Conservation (phyloP, 1,140 invertebrate genomes). For the Sitophilus oryzae region DNA sequence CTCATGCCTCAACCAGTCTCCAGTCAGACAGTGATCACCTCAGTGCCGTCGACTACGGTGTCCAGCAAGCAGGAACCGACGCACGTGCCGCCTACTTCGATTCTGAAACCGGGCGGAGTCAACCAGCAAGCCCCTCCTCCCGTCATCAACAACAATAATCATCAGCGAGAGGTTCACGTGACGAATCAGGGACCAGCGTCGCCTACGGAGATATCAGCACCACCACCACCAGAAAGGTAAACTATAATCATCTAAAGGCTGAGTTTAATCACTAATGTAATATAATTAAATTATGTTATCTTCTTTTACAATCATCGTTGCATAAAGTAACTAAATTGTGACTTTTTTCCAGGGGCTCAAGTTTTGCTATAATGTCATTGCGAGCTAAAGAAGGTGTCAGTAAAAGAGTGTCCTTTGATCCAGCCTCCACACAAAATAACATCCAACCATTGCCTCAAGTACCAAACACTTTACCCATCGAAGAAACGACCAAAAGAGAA, state of each 20-base stretch:
- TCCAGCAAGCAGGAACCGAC: constrained; percentile 26
- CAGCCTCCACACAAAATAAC: constrained; percentile 31
- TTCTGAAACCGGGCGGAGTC: constrained; percentile 36
- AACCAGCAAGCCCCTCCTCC: constrained; percentile 10
- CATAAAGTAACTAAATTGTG: no score
- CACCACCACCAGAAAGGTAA: constrained; percentile 28
- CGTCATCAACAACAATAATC: not conserved
- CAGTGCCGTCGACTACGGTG: constrained; percentile 25
- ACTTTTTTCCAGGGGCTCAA: constrained; percentile 70
- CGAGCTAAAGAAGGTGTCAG: constrained; percentile 46
- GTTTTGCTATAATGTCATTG: constrained; percentile 73
- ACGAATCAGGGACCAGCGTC: constrained; percentile 30
- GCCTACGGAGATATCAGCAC: constrained; percentile 24
- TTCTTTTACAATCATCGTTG: no score
- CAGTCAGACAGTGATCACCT: constrained; percentile 22
- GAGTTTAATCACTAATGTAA: constrained; percentile 58
- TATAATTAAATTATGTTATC: not conserved
- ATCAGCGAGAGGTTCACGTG: constrained; percentile 2
- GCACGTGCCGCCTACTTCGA: constrained; percentile 38
- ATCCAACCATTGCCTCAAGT: constrained; percentile 43
- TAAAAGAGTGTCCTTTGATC: constrained; percentile 44
- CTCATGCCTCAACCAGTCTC: constrained; percentile 27
- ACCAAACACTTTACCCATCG: constrained; percentile 38
- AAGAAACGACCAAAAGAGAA: constrained; percentile 63
- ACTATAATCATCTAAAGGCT: constrained; percentile 50